Base-by-base conservation (phyloP, 2,888 invertebrate species). In the Ctenicera cuprea region DNA sequence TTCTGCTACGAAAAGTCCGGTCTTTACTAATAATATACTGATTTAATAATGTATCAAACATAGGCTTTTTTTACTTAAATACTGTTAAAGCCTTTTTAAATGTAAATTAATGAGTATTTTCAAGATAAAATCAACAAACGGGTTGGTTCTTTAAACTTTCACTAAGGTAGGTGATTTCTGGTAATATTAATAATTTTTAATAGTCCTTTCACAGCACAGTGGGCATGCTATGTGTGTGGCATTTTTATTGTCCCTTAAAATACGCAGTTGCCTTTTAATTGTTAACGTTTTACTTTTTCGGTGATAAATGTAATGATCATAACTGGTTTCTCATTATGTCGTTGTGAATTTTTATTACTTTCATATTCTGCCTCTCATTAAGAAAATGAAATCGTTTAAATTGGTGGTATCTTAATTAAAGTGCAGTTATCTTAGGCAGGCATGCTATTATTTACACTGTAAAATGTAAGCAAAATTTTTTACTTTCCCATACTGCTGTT, bases 281-380 rank as follows among this genome's bases (percentile, higher is more conserved):
- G 16, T 54, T 66, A n/a, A 18, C 14, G 30, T 26, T 37, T 69
- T 69, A 62, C 50, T 69, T 50, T 62, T 69, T 69, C 22, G 12
- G 61, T 69, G 61, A 69, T 69, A 69, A 69, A 69, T 50, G 62
- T 69, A 61, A 59, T 61, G 68, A 33, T 68, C 48, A 52, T 52
- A 70, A 70, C 71, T 57, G 64, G 64, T 71, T 71, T 57, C 71
- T 71, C 71, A 71, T 70, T 70, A 70, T 70, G 70, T 70, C 64
- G 69, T 70, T 64, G 48, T 52, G 43, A 26, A 52, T 38, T 64
- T 70, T 70, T 70, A 70, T 63, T 70, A 50, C 70, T 50, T 52
- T 52, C 63, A 54, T 63, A 41, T 62, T 62, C 62, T 20, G 30
- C 26, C 62, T 62, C 62, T 62, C 62, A 62, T 62, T 62, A 62